A percentile compares a stretch with the other conserved stretches of the same genome.
phyloP scores from a whole-genome alignment of 2,797 vertebrate genomes.

The Amphiprion clarkii region DNA sequence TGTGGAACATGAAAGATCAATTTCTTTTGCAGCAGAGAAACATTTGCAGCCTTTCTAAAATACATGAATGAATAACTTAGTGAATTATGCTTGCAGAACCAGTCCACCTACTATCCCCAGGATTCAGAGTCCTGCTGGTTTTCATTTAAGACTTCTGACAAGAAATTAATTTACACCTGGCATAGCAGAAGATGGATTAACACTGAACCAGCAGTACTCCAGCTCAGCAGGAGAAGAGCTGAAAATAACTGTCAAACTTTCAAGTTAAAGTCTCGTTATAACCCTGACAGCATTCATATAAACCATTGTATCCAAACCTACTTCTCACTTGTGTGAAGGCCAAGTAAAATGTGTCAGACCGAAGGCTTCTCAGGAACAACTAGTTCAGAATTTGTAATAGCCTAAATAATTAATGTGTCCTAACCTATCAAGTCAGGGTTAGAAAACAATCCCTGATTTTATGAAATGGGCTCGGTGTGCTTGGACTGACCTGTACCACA shows the following conservation, averaged over 20 bases:
- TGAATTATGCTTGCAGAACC: neutral
- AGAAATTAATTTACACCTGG: slow-evolving; percentile 20
- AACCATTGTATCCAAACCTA: neutral
- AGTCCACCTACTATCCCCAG: neutral
- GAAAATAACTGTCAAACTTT: neutral
- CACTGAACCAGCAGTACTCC: neutral
- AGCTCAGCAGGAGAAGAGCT: slow-evolving; percentile 1
- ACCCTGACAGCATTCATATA: neutral
- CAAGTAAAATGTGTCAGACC: neutral
- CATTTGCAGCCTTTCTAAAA: neutral
- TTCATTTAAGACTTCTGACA: slow-evolving; percentile 23
- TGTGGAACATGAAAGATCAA: neutral
- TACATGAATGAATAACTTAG: neutral
- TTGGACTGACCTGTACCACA: slow-evolving; percentile 89
- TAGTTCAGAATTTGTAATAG: too few relatives aligned
- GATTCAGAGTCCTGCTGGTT: slow-evolving; percentile 12
- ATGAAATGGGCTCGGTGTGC: too few relatives aligned
- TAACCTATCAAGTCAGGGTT: too few relatives aligned
- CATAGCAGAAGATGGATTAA: slow-evolving; percentile 5
- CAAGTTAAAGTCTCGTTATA: neutral
- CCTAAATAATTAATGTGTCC: too few relatives aligned
- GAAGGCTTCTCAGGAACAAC: neutral
- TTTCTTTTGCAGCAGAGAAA: neutral
- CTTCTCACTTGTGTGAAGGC: neutral
- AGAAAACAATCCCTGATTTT: too few relatives aligned